Conservation (phyloP, 2,113 vertebrate species). For the Hemicordylus capensis region DNA sequence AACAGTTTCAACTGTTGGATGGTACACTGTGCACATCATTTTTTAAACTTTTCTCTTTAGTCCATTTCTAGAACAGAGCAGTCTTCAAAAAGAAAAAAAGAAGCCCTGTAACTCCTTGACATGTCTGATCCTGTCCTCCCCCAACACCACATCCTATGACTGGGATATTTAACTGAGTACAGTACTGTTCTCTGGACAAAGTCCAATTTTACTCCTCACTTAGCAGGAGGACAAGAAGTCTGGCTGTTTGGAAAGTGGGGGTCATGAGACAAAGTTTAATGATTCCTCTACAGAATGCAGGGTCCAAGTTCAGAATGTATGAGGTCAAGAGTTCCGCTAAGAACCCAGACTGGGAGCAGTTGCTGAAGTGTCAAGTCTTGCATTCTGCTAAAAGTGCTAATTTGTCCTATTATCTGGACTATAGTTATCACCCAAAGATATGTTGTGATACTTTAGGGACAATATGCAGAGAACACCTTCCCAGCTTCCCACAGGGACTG, state of each 20-base stretch:
- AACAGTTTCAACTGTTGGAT: no score
- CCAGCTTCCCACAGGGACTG: background rate
- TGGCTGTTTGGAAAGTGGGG: slow-evolving; percentile 55
- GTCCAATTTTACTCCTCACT: slow-evolving; percentile 71
- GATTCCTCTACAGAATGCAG: slow-evolving; percentile 52
- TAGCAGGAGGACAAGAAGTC: slow-evolving; percentile 66
- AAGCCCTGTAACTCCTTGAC: slow-evolving; percentile 74
- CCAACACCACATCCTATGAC: slow-evolving; percentile 51
- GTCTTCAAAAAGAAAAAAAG: slow-evolving; percentile 65
- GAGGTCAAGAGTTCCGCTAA: slow-evolving; percentile 55
- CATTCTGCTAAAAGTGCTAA: slow-evolving; percentile 39
- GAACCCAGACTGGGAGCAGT: slow-evolving; percentile 50
- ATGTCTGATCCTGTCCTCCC: slow-evolving; percentile 56
- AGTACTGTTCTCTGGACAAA: slow-evolving; percentile 67
- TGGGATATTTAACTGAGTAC: slow-evolving; percentile 61
- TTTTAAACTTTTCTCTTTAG: slow-evolving; percentile 25
- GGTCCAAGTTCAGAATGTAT: slow-evolving; percentile 57
- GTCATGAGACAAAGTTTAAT: slow-evolving; percentile 73
- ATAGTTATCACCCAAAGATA: background rate
- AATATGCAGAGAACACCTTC: background rate
- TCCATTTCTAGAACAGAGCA: slow-evolving; percentile 53
- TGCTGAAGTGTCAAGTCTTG: slow-evolving; percentile 43
- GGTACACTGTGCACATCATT: slow-evolving; percentile 11
- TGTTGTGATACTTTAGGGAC: background rate
- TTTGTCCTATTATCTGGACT: background rate